These are phyloP conservation scores for Acrocyrtus sp. DNA, from an alignment of 2,888 invertebrate genomes.

Conservation along the genomic window DNA sequence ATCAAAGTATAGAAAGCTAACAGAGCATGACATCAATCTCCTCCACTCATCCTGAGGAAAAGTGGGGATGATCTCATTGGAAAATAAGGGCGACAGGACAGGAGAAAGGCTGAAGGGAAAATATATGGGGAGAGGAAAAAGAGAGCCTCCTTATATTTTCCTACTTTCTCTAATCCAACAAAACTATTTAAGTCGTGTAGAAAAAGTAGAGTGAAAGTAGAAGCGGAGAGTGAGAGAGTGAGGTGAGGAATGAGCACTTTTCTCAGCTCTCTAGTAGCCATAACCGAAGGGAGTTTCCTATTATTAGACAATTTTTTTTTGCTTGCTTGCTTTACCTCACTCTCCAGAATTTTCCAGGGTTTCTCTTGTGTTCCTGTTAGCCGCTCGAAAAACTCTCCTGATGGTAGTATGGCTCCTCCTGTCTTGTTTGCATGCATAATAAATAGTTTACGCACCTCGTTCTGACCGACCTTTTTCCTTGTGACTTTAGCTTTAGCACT, in stretches of 20 bases:
- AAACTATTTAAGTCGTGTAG: neutral
- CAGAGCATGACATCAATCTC: no score
- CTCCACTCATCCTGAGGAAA: no score
- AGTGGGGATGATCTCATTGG: slow-evolving; percentile 34
- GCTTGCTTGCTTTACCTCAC: neutral
- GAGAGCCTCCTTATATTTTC: neutral
- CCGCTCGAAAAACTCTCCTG: no score
- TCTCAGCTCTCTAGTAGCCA: slow-evolving; percentile 16
- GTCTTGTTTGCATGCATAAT: slow-evolving; percentile 30
- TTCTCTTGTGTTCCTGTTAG: no score
- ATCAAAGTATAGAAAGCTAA: no score
- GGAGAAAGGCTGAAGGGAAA: slow-evolving; percentile 39
- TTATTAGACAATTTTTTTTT: no score
- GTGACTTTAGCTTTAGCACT: no score
- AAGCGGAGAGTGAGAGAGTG: no score
- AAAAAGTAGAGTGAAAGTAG: slow-evolving; percentile 18
- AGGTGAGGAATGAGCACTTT: no score
- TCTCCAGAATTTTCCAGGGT: neutral
- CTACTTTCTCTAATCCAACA: neutral
- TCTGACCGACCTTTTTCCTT: no score
- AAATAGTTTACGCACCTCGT: no score
- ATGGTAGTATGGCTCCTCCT: no score
- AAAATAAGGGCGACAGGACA: slow-evolving; percentile 34
- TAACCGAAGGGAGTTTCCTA: slow-evolving; percentile 23
- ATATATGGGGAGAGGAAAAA: slow-evolving; percentile 16